Conservation (phyloP, 2,797 vertebrate genomes). For the Molothrus ater region DNA sequence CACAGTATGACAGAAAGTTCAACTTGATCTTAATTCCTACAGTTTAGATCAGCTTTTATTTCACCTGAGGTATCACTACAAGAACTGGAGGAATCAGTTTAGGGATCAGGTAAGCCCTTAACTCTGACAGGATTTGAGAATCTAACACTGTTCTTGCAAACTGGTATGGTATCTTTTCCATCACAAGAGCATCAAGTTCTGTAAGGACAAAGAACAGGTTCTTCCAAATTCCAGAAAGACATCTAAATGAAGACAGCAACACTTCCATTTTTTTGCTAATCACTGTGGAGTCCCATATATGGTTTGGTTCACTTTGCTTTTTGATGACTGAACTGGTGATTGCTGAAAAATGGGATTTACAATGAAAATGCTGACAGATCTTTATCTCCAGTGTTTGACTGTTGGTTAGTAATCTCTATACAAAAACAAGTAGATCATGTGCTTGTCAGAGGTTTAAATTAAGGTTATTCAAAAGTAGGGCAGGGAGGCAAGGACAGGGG, state of each 20-base stretch:
- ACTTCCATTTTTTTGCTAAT: background rate
- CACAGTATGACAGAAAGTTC: background rate
- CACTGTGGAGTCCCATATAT: background rate
- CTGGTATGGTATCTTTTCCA: background rate
- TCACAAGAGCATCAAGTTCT: background rate
- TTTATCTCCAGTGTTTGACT: background rate
- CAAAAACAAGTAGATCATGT: slow-evolving; percentile 27
- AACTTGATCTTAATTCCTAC: background rate
- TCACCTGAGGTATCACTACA: background rate
- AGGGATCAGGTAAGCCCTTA: background rate
- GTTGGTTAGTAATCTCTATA: slow-evolving; percentile 6
- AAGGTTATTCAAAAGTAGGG: background rate
- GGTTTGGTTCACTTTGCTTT: background rate
- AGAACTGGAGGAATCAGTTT: background rate
- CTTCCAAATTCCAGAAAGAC: background rate
- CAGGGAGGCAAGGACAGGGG: accelerated
- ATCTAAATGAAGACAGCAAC: background rate
- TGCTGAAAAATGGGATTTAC: slow-evolving; percentile 29
- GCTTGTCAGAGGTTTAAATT: background rate
- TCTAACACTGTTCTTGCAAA: background rate
- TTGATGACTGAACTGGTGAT: background rate
- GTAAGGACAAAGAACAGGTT: background rate
- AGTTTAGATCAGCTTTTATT: background rate
- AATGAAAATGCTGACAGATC: slow-evolving; percentile 41
- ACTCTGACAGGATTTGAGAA: background rate